A percentile compares a stretch with the other conserved stretches of the same genome.
phyloP scores from a whole-genome alignment of 2,888 invertebrate genomes.

The Drosophila pseudotakahashii region DNA sequence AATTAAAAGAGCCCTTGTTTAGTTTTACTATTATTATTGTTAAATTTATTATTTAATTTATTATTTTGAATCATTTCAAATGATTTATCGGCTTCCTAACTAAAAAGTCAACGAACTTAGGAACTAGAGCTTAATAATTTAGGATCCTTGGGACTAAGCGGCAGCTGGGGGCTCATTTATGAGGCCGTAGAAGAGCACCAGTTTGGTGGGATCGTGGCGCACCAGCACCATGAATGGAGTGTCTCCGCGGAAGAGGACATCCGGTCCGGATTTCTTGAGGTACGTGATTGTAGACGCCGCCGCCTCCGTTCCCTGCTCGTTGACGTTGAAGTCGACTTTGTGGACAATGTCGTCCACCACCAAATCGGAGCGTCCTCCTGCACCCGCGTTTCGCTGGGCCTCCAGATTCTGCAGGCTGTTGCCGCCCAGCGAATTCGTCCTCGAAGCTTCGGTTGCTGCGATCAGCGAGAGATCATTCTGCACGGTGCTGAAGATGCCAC shows the following conservation, averaged over 20 bases:
- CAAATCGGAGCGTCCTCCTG: conserved; percentile 76
- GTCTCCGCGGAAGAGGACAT: conserved; percentile 85
- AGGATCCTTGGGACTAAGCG: not conserved
- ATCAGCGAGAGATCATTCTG: conserved; percentile 89
- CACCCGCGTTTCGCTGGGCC: conserved; percentile 85
- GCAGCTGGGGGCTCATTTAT: conserved; percentile 85
- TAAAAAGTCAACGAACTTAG: conserved; percentile 42
- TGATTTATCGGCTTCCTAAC: conserved; percentile 19
- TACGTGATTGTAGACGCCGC: conserved; percentile 87
- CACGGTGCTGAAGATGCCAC: conserved; percentile 87
- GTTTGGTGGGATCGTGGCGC: conserved; percentile 87
- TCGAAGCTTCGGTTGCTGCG: conserved; percentile 69
- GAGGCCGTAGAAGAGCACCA: conserved; percentile 88
- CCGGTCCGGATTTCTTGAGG: conserved; percentile 86
- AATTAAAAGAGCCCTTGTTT: not conserved
- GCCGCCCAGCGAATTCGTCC: conserved; percentile 2
- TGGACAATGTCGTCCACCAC: conserved; percentile 87
- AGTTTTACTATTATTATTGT: not conserved
- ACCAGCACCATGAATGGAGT: conserved; percentile 89
- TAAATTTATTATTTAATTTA: conserved; percentile 10
- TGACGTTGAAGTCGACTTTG: conserved; percentile 87
- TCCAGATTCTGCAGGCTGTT: conserved; percentile 85
- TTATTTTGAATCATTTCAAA: conserved; percentile 25
- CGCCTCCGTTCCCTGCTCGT: conserved; percentile 88
- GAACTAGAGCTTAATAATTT: not conserved